Base-by-base conservation (phyloP, 23 tunicate species). In the Styela plicata region DNA sequence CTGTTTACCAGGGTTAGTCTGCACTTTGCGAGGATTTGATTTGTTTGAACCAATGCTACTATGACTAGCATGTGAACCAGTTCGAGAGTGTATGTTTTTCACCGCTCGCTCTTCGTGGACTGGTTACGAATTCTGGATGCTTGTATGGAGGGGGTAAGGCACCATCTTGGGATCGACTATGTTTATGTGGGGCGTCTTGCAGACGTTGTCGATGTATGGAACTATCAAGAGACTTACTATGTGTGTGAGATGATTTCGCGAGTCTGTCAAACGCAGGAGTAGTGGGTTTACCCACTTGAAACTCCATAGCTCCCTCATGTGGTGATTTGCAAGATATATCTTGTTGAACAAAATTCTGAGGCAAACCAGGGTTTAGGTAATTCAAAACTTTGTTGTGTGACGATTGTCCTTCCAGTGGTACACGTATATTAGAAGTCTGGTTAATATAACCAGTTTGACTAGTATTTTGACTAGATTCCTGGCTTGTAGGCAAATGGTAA, bases 81-180 rank as follows among this genome's bases (percentile, higher is more conserved):
- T 53, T 29, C 81, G 30, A 7, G 81, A 76, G 27, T 76, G 81
- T 3, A 21, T 30, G 20, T 33, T 30, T 71, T 71, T 36, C 3
- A 3, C 35, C 28, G 27, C 44, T 24, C 27, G 37, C 66, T n/a
- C 81, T 52, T 76, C 64, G 52, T 24, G 63, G 81, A 23, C 81
- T 44, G 63, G 66, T 76, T 52, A 27, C 64, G 24, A 52, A 24
- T 21, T 76, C 64, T 76, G 81, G 23, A 24, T 25, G 31, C 2
- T 44, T 76, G 33, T 76, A 44, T 7, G 52, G 63, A 24, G 33
- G 64, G 5, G 32, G 33, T 53, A 24, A 24, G 21, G 66, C 1
- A 24, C 64, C 81, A 53, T 53, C 81, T 52, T 76, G 81, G 21
- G 81, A 71, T 71, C 26, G 26, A 13, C 31, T 76, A 57, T 76